Conservation (phyloP, 37 sponge, comb jelly and placozoan genomes). For the Mnemiopsis leidyi region DNA sequence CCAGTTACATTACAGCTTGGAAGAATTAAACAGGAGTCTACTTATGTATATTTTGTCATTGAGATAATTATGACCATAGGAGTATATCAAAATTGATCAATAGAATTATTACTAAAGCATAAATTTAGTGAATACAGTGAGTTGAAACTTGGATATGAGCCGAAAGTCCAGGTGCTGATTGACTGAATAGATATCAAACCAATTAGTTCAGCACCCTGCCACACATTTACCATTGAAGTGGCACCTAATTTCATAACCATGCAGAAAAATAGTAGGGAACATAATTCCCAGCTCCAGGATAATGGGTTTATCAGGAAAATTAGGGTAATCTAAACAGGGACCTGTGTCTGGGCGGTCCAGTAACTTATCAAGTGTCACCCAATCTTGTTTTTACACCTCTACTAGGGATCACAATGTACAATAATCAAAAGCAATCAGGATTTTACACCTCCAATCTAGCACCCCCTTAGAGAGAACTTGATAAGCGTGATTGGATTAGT, state of each 20-base stretch:
- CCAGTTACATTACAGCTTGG: too few relatives aligned
- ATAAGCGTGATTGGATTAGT: constrained; percentile 42
- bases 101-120: too few relatives aligned
- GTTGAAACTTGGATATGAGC: too few relatives aligned
- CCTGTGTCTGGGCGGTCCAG: not conserved
- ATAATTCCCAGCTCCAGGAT: not conserved
- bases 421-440: constrained; percentile 1
- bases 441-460: constrained; percentile 27
- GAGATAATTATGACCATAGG: too few relatives aligned
- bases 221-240: not conserved
- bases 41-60: too few relatives aligned
- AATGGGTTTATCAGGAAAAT: not conserved
- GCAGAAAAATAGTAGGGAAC: not conserved
- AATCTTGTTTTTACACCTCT: constrained; percentile 17
- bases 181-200: not conserved
- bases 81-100: too few relatives aligned
- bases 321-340: constrained; percentile 24
- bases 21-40: too few relatives aligned
- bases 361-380: constrained; percentile 33
- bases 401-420: not conserved
- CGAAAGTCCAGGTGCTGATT: too few relatives aligned
- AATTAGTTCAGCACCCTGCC: too few relatives aligned
- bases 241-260: not conserved
- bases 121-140: too few relatives aligned
- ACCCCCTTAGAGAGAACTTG: constrained; percentile 9